A percentile compares a stretch with the other conserved stretches of the same genome.
Evolutionary conservation across 2,113 vertebrate genomes (phyloP).

Genomic region (Melanerpes aurifrons): DNA sequence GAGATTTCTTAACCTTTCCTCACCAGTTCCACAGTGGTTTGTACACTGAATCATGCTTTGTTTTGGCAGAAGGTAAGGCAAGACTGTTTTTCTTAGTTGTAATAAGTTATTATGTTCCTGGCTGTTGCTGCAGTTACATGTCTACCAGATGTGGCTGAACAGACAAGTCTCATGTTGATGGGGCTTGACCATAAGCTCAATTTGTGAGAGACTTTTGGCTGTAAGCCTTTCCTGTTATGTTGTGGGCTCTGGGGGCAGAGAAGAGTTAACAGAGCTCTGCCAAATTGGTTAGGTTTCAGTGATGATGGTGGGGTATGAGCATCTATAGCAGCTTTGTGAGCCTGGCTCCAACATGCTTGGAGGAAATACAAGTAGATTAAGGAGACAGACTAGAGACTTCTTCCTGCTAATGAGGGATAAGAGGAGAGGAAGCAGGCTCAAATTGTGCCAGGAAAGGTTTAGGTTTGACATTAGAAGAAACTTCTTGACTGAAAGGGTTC

Average conservation of each 20-base stretch:
- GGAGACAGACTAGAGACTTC: background rate
- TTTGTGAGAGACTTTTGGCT: background rate
- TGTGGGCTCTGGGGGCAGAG: background rate
- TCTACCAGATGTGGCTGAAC: background rate
- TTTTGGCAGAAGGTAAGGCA: conserved; percentile 93
- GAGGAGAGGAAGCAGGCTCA: too few species aligned
- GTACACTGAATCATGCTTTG: conserved; percentile 94
- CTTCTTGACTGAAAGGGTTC: too few species aligned
- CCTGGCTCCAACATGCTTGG: background rate
- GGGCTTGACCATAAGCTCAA: background rate
- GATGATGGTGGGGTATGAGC: background rate
- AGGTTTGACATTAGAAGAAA: too few species aligned
- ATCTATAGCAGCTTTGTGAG: background rate
- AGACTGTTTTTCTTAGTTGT: background rate
- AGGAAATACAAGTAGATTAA: background rate
- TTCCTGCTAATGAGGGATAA: too few species aligned
- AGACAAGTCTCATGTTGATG: background rate
- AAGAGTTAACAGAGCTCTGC: background rate
- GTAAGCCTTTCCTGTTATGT: background rate
- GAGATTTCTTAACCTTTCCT: conserved; percentile 73
- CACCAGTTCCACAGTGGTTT: conserved; percentile 98
- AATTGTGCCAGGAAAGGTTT: too few species aligned
- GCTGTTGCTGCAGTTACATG: background rate
- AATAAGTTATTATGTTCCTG: background rate
- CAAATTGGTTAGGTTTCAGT: background rate